Percentiles rank a stretch among this genome's conserved stretches.
Evolutionary conservation across 2,797 vertebrate species (phyloP).

Genomic region (Smutsia gigantea): DNA sequence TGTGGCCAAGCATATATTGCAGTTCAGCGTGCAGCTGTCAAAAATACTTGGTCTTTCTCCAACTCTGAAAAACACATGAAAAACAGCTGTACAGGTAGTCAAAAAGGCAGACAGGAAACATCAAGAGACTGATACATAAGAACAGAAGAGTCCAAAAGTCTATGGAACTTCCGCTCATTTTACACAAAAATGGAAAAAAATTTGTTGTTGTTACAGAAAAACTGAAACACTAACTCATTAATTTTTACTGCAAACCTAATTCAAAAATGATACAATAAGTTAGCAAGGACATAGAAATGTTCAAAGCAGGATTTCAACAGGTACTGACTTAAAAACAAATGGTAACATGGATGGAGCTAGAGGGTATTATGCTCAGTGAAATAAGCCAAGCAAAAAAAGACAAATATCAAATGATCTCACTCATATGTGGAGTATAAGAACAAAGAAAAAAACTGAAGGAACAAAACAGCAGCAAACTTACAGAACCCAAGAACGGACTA

Average conservation of each 20-base stretch:
- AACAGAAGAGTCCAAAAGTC: constrained; percentile 56
- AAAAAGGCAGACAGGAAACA: constrained; percentile 65
- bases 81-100: constrained; percentile 69
- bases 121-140: constrained; percentile 33
- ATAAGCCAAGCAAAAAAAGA: too few relatives aligned
- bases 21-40: constrained; percentile 63
- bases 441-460: too few relatives aligned
- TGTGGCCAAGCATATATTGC: constrained; percentile 55
- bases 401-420: too few relatives aligned
- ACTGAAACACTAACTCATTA: constrained; percentile 59
- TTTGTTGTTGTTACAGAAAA: constrained; percentile 63
- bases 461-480: too few relatives aligned
- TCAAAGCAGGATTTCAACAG: constrained; percentile 35
- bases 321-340: constrained; percentile 50
- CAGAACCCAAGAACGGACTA: too few relatives aligned
- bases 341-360: not conserved
- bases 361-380: too few relatives aligned
- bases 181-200: not conserved
- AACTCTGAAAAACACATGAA: constrained; percentile 63
- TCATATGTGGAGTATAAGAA: too few relatives aligned
- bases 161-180: constrained; percentile 53
- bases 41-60: constrained; percentile 67
- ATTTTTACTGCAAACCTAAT: constrained; percentile 62
- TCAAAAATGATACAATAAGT: constrained; percentile 59
- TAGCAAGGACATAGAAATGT: constrained; percentile 53